Evolutionary conservation across 2,797 vertebrate genomes (phyloP).

Genomic region (Cephalopachus bancanus): DNA sequence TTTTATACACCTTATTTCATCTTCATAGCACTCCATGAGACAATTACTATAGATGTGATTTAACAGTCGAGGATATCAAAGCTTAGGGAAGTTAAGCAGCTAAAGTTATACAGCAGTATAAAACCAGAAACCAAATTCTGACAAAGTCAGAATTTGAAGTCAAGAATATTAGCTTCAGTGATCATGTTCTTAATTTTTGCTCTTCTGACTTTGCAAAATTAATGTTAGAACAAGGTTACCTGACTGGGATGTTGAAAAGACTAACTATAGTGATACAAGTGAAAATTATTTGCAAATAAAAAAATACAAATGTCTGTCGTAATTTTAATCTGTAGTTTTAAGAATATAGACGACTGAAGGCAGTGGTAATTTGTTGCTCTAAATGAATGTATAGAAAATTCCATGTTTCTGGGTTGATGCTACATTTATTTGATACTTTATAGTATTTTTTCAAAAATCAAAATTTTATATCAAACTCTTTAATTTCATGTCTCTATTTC

Average conservation of each 20-base stretch:
- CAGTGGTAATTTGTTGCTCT: background rate
- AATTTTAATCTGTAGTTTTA: constrained; percentile 21
- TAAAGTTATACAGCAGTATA: background rate
- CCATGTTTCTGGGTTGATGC: background rate
- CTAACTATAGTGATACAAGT: background rate
- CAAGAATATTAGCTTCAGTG: background rate
- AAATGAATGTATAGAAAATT: constrained; percentile 9
- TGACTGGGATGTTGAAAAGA: background rate
- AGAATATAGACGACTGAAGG: background rate
- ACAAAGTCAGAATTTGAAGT: background rate
- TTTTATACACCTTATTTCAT: background rate
- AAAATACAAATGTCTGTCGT: background rate
- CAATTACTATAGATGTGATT: background rate
- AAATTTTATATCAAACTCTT: constrained; percentile 14
- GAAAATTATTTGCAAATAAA: background rate
- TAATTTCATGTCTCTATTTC: constrained; percentile 23
- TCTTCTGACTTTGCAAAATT: constrained; percentile 46
- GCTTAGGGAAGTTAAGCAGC: background rate
- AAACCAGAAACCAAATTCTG: no score
- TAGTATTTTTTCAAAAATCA: background rate
- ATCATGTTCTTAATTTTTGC: background rate
- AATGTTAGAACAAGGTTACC: background rate
- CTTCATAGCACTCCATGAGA: background rate
- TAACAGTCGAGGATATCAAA: background rate
- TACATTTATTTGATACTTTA: background rate